These are phyloP conservation scores for Drosophila ustulata DNA, from an alignment of 2,888 invertebrate species.

Conservation along the genomic window DNA sequence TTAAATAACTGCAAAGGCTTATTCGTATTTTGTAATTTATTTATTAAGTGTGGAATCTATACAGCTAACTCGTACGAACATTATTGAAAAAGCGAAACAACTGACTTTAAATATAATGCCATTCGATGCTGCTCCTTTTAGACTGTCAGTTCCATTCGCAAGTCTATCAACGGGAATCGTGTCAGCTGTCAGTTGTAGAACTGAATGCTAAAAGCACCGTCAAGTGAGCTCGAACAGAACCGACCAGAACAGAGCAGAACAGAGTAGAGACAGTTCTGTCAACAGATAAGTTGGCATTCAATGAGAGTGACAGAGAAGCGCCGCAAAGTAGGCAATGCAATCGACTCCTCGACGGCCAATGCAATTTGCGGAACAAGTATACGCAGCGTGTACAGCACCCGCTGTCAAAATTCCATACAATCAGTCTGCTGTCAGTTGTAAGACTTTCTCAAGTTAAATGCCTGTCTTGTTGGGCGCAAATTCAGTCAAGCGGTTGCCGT, in stretches of 20 bases:
- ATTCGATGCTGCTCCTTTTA: background rate
- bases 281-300: background rate
- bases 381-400: constrained; percentile 29
- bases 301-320: background rate
- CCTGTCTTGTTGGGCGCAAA: constrained; percentile 16
- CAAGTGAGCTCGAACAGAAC: background rate
- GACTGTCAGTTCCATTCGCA: constrained; percentile 22
- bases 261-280: background rate
- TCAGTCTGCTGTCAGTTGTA: constrained; percentile 10
- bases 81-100: background rate
- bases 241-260: background rate
- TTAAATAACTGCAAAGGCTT: constrained; percentile 5
- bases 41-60: too few species aligned
- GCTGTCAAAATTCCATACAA: background rate
- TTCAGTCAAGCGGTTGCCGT: constrained; percentile 40
- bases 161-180: constrained; percentile 21
- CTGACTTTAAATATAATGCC: background rate
- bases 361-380: constrained; percentile 29
- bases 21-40: too few species aligned
- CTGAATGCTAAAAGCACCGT: constrained; percentile 25
- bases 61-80: too few species aligned
- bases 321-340: constrained; percentile 51
- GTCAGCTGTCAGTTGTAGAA: constrained; percentile 40
- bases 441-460: constrained; percentile 8
- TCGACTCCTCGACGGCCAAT: constrained; percentile 36